Evolutionary conservation across 2,888 invertebrate species (phyloP).

Genomic region (Gerosis bhagava): DNA sequence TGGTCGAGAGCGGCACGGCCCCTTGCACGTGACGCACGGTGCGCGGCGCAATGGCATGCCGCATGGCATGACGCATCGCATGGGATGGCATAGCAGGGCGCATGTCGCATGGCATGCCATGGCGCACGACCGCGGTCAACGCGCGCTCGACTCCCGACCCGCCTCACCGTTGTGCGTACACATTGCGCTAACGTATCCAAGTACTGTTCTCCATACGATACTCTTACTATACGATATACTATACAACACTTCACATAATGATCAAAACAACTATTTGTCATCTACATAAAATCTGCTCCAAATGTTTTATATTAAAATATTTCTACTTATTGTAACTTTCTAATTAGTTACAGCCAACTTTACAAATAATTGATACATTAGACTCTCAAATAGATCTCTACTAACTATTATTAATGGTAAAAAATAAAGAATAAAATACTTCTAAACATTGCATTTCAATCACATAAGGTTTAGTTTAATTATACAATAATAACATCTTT

Average conservation of each 20-base stretch:
- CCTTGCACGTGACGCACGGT: slow-evolving; percentile 15
- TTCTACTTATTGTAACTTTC: slow-evolving; percentile 80
- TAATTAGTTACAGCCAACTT: slow-evolving; percentile 82
- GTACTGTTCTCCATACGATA: slow-evolving; percentile 50
- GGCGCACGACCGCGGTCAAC: slow-evolving; percentile 1
- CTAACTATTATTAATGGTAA: slow-evolving; percentile 82
- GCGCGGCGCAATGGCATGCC: slow-evolving; percentile 18
- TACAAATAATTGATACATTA: slow-evolving; percentile 83
- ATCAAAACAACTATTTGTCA: slow-evolving; percentile 80
- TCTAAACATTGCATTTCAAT: slow-evolving; percentile 83
- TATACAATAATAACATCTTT: slow-evolving; percentile 80
- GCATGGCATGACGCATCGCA: no score
- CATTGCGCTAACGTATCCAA: slow-evolving; percentile 63
- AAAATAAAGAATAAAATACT: slow-evolving; percentile 83
- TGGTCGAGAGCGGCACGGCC: slow-evolving; percentile 37
- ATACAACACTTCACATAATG: slow-evolving; percentile 79
- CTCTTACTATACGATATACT: slow-evolving; percentile 64
- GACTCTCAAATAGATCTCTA: slow-evolving; percentile 83
- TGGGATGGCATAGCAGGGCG: slow-evolving; percentile 4
- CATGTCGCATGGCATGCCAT: not conserved
- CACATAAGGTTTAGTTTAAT: slow-evolving; percentile 82
- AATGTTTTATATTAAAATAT: slow-evolving; percentile 82
- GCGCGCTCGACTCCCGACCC: slow-evolving; percentile 36
- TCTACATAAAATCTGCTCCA: slow-evolving; percentile 82
- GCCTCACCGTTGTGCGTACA: slow-evolving; percentile 74